Evolutionary conservation across 2,113 vertebrate genomes (phyloP), one percentile per base, ranked within the genome.

Genomic region (Spermophilus dauricus): DNA sequence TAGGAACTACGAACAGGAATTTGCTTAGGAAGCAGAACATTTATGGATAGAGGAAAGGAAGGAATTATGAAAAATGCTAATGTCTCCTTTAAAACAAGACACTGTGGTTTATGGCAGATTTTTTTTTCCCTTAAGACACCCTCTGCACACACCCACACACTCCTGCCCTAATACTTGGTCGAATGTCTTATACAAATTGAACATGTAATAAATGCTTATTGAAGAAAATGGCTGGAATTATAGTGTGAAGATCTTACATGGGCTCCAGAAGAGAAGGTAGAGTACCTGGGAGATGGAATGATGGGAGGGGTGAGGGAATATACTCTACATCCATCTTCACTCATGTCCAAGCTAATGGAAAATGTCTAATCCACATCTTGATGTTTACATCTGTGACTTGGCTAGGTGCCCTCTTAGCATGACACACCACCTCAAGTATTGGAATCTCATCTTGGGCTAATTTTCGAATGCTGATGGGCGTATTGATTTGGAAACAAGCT

Each of bases 401-500:
- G 93, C 97, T 77, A 6, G 96, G 72, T 98, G 97, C 98, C 97
- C 96, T 98, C 96, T 97, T 98, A 97, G 95, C 97, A 96, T 97
- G 98, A 98, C 97, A 97, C 78, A 97, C 96, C 96, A 95, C 96
- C 96, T 37, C 80, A 80, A 98, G 95, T 98, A 98, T 98, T 98
- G 98, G 98, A 99, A 99, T 99, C 98, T 98, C 98, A 98, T 99
- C 98, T 98, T 14, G 92, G 97, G 98, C 98, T 99, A 98, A 99
- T 99, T 99, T 99, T 99, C 97, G 2, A 98, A 98, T 98, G 98
- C 98, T 98, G 98, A 99, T 99, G 98, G 98, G 94, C 97, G 48
- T 99, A 99, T 99, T 98, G 99, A 99, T 99, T 98, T 98, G 98
- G 98, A 98, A 98, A 98, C 98, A 98, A 99, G 98, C 98, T 96